phyloP scores from a whole-genome alignment of 2,113 vertebrate genomes.

The Microcebus tavaratra region DNA sequence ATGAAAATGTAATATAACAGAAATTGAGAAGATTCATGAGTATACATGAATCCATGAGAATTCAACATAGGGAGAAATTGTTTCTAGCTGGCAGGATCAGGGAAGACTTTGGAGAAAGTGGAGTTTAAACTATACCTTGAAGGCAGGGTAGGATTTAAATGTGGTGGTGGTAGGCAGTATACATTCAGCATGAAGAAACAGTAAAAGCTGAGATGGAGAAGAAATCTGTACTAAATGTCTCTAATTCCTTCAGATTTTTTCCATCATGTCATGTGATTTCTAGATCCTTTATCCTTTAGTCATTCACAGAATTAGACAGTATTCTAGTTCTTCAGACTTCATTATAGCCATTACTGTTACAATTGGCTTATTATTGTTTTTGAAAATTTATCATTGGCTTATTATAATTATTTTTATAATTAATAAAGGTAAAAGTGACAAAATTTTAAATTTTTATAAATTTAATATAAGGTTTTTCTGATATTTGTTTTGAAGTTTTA shows the following conservation, averaged over 20 bases:
- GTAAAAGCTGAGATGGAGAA: not conserved
- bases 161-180: too few species aligned
- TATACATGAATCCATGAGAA: not conserved
- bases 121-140: too few species aligned
- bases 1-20: not conserved
- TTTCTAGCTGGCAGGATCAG: not conserved
- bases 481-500: conserved; percentile 28
- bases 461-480: not conserved
- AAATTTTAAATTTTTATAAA: not conserved
- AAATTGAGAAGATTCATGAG: not conserved
- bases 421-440: not conserved
- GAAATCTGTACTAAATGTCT: not conserved
- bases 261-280: not conserved
- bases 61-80: not conserved
- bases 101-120: not conserved
- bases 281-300: not conserved
- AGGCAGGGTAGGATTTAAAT: not conserved
- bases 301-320: not conserved
- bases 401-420: not conserved
- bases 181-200: not conserved
- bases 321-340: not conserved
- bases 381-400: not conserved
- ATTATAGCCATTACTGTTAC: not conserved
- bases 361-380: not conserved
- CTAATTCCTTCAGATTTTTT: not conserved